Conservation (phyloP, 2,113 vertebrate genomes). For the Piaya cayana region DNA sequence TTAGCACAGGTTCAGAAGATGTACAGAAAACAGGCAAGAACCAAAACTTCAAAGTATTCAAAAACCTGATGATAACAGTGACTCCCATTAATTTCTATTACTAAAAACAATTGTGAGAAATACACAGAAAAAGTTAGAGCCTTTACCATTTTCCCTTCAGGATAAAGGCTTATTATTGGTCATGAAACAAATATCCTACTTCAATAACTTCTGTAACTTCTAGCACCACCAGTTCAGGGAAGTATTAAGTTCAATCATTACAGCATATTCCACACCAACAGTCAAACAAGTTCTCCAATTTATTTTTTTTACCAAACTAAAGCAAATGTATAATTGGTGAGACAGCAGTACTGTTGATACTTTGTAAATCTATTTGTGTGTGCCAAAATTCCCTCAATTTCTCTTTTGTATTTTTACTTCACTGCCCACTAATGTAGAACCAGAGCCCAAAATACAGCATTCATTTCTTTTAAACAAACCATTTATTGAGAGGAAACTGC, state of each 20-base stretch:
- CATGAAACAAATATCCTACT: background rate
- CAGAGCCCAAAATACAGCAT: background rate
- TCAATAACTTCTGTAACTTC: background rate
- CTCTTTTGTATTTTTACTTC: constrained; percentile 15
- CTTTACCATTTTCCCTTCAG: background rate
- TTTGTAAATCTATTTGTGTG: background rate
- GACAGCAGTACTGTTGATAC: background rate
- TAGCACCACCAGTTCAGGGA: background rate
- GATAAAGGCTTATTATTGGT: background rate
- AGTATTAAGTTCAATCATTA: background rate
- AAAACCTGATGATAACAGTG: background rate
- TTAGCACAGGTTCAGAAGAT: background rate
- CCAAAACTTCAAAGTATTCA: background rate
- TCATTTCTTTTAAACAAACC: constrained; percentile 11
- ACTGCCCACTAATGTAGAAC: background rate
- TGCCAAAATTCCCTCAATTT: background rate
- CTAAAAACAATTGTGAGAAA: background rate
- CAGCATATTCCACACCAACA: background rate
- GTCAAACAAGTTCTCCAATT: background rate
- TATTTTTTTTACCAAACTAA: background rate
- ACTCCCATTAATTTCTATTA: background rate
- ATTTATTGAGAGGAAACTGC: constrained; percentile 22
- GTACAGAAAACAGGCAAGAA: background rate
- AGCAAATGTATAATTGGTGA: background rate
- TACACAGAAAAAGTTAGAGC: background rate